phyloP scores from a whole-genome alignment of 2,113 vertebrate species.

The Petroica traversi region DNA sequence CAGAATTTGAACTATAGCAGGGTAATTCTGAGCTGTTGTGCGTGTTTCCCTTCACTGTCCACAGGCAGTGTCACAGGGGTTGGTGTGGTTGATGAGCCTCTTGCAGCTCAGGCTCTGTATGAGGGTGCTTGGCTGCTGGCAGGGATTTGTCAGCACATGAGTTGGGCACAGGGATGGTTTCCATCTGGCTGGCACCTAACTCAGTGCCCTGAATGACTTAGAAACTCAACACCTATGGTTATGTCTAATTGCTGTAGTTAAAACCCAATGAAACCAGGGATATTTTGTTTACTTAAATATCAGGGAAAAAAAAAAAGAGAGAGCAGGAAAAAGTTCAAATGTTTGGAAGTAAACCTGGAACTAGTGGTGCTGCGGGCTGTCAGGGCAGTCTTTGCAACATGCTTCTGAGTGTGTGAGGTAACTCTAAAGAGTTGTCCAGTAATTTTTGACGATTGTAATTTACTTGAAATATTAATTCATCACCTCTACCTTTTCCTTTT shows the following conservation, averaged over 20 bases:
- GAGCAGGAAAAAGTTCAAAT: background rate
- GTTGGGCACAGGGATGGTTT: accelerated
- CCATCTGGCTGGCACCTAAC: background rate
- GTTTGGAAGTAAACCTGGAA: background rate
- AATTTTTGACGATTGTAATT: background rate
- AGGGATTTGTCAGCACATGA: background rate
- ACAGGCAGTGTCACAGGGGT: background rate
- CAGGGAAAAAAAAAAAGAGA: too few species aligned
- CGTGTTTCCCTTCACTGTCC: background rate
- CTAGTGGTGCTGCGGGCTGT: background rate
- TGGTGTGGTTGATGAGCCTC: background rate
- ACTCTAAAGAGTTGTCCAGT: background rate
- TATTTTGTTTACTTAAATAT: background rate
- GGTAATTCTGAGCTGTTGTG: background rate
- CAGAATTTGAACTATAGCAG: background rate
- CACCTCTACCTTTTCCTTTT: background rate
- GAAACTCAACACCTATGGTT: background rate
- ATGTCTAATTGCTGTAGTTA: background rate
- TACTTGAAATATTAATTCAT: background rate
- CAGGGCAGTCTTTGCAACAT: background rate
- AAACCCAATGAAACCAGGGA: background rate
- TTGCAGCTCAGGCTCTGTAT: background rate
- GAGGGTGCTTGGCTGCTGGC: background rate
- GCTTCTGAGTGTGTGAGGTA: accelerated
- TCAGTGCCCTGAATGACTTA: background rate